Percentiles rank a stretch among this genome's conserved stretches.
phyloP scores from a whole-genome alignment of 2,797 vertebrate species.

The Zalophus californianus region DNA sequence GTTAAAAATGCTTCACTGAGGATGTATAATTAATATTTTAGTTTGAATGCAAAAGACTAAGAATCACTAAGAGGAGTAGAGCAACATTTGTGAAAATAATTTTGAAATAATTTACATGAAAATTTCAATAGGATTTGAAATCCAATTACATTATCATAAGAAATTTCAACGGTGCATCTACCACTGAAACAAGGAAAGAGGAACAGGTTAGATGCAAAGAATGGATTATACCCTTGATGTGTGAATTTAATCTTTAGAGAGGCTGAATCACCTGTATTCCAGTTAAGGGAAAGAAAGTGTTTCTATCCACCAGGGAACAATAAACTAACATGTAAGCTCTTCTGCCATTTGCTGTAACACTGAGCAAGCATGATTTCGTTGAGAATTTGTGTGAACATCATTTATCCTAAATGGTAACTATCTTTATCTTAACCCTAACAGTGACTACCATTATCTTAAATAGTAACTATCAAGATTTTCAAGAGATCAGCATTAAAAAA shows the following conservation, averaged over 20 bases:
- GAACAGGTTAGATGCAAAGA: not conserved
- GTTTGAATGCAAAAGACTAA: not conserved
- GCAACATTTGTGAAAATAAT: not conserved
- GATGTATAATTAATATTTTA: not conserved
- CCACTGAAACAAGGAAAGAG: not conserved
- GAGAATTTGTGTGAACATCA: not conserved
- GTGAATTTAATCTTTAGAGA: not conserved
- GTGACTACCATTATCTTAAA: not conserved
- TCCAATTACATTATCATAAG: not conserved
- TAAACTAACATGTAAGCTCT: not conserved
- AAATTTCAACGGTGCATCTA: not conserved
- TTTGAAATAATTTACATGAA: slow-evolving; percentile 7
- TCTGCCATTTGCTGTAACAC: not conserved
- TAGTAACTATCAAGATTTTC: not conserved
- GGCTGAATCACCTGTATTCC: not conserved
- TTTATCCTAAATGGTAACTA: not conserved
- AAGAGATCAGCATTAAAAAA: not conserved
- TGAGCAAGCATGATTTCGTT: not conserved
- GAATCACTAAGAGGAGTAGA: not conserved
- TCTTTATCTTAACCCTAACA: not conserved
- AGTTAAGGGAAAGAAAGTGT: not conserved
- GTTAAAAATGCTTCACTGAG: not conserved
- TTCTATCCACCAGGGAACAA: not conserved
- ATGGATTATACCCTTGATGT: not conserved
- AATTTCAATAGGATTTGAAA: not conserved